These are phyloP conservation scores for Crotalus adamanteus DNA, from an alignment of 2,797 vertebrate genomes.

Conservation along the genomic window DNA sequence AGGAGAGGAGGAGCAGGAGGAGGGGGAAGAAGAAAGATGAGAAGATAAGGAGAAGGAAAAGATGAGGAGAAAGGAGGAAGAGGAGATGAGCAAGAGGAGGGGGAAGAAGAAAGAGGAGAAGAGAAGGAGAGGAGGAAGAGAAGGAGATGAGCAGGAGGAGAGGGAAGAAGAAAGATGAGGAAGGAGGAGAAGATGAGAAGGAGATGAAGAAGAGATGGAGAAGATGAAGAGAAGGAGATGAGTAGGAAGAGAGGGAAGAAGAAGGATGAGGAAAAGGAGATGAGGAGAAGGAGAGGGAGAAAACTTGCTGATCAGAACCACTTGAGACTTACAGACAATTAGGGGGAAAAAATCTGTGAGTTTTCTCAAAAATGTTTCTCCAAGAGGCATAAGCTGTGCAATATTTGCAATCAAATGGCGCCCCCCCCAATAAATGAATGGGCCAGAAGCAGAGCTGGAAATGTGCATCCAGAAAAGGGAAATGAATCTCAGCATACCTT, in stretches of 20 bases:
- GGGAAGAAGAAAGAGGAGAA: too few species aligned
- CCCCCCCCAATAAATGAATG: neutral
- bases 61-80: rapidly evolving
- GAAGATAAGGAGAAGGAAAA: neutral
- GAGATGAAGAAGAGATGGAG: too few species aligned
- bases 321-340: neutral
- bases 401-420: neutral
- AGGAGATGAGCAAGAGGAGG: neutral
- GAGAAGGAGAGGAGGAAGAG: too few species aligned
- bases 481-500: neutral
- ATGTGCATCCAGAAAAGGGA: too few species aligned
- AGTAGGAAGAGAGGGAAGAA: too few species aligned
- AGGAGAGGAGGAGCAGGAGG: too few species aligned
- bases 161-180: too few species aligned
- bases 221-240: too few species aligned
- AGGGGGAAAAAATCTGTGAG: neutral
- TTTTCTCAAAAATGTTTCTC: neutral
- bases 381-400: neutral
- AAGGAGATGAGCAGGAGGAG: too few species aligned
- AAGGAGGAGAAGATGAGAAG: too few species aligned
- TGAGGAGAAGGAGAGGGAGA: neutral
- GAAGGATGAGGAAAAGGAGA: too few species aligned
- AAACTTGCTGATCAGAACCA: neutral
- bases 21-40: neutral
- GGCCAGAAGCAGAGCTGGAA: neutral